Percentiles rank a stretch among this genome's conserved stretches.
Conservation (phyloP, 2,797 vertebrate genomes). For the Hoplostethus mediterraneus region DNA sequence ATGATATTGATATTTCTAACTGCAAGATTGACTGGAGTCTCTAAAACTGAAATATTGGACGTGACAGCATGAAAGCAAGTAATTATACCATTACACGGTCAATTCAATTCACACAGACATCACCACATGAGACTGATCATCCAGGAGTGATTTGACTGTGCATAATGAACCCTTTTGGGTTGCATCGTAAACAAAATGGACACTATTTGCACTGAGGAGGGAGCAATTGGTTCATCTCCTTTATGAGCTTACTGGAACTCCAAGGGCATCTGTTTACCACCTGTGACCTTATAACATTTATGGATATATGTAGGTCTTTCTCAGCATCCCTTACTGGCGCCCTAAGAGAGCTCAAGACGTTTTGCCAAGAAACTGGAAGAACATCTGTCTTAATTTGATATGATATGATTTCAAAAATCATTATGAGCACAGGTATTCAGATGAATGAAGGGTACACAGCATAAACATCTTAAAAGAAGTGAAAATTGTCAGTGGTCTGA, state of each 20-base stretch:
- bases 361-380: background rate
- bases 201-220: conserved; percentile 43
- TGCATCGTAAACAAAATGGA: conserved; percentile 53
- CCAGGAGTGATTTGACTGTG: conserved; percentile 40
- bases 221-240: conserved; percentile 43
- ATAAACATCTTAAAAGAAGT: no score
- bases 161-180: conserved; percentile 41
- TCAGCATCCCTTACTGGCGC: conserved; percentile 23
- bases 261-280: background rate
- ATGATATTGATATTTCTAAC: conserved; percentile 36
- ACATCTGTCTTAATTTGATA: background rate
- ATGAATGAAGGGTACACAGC: no score
- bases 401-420: no score
- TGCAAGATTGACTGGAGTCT: conserved; percentile 5
- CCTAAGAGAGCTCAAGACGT: conserved; percentile 6
- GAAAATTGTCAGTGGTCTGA: no score
- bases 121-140: conserved; percentile 32
- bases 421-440: no score
- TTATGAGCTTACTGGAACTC: conserved; percentile 3
- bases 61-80: conserved; percentile 75
- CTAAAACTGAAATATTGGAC: conserved; percentile 73
- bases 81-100: conserved; percentile 74
- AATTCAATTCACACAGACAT: conserved; percentile 61
- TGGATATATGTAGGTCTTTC: conserved; percentile 27
- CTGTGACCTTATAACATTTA: conserved; percentile 32